Conservation (phyloP, 2,113 vertebrate species). For the Candoia aspera region DNA sequence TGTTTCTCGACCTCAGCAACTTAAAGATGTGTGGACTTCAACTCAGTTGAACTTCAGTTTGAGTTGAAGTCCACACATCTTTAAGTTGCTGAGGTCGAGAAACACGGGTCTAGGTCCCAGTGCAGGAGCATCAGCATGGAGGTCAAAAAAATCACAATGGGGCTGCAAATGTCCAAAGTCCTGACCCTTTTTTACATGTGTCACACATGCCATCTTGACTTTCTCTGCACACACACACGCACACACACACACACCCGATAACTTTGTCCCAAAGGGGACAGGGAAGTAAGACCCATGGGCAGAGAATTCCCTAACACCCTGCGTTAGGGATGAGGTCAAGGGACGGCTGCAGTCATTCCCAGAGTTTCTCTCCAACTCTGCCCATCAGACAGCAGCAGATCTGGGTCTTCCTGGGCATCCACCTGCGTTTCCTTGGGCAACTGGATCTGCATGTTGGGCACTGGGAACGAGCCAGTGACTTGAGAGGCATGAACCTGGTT, state of each 20-base stretch:
- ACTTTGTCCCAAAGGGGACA: too few relatives aligned
- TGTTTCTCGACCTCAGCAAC: background rate
- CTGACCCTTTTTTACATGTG: too few relatives aligned
- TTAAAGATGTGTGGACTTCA: background rate
- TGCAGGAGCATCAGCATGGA: background rate
- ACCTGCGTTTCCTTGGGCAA: constrained; percentile 24
- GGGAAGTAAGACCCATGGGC: background rate
- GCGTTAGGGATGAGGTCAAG: too few relatives aligned
- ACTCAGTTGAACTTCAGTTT: background rate
- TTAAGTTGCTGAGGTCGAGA: background rate
- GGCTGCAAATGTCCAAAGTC: too few relatives aligned
- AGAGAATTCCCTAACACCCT: background rate
- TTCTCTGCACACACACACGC: too few relatives aligned
- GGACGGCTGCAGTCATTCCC: too few relatives aligned
- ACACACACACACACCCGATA: too few relatives aligned
- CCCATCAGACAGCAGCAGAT: too few relatives aligned
- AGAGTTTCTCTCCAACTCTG: background rate
- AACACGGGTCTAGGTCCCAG: background rate
- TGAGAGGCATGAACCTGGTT: background rate
- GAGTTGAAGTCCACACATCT: background rate
- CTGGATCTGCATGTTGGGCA: background rate
- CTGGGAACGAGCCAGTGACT: background rate
- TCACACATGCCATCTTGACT: too few relatives aligned
- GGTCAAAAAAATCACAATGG: background rate
- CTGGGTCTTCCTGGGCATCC: background rate